Evolutionary conservation across 2,113 vertebrate species (phyloP).

Genomic region (Coreoperca whiteheadi): DNA sequence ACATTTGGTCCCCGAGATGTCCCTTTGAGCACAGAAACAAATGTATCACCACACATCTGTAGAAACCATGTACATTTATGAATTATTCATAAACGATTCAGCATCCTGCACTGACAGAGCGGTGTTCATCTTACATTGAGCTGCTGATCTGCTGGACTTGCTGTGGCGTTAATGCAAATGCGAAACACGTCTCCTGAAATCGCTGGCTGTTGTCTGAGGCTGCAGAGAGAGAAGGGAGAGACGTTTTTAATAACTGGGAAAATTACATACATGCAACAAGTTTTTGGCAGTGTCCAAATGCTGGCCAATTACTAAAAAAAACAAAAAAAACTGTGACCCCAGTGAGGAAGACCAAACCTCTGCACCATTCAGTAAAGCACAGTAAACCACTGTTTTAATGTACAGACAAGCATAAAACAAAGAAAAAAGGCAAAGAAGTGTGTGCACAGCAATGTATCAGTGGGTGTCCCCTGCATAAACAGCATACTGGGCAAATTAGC

Average conservation of each 20-base stretch:
- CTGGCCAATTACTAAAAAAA: neutral
- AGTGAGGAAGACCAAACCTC: neutral
- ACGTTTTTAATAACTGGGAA: slow-evolving; percentile 4
- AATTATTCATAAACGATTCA: slow-evolving; percentile 24
- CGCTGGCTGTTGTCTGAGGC: slow-evolving; percentile 98
- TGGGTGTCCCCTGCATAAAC: neutral
- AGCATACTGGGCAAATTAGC: slow-evolving; percentile 12
- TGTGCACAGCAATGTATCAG: neutral
- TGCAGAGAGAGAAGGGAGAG: slow-evolving; percentile 63
- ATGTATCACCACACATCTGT: slow-evolving; percentile 13
- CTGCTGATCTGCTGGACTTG: slow-evolving; percentile 99
- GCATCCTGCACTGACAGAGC: neutral
- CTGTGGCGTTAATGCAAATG: slow-evolving; percentile 97
- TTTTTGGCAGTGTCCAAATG: neutral
- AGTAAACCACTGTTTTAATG: neutral
- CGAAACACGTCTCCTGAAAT: slow-evolving; percentile 99
- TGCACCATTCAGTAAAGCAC: neutral
- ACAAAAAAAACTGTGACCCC: neutral
- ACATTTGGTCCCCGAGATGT: slow-evolving; percentile 99
- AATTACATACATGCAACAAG: neutral
- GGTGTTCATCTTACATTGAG: slow-evolving; percentile 90
- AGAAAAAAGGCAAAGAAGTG: neutral
- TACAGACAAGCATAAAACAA: neutral
- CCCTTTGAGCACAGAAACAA: slow-evolving; percentile 84
- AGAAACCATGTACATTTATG: neutral